phyloP scores from a whole-genome alignment of 2,797 vertebrate species.

The Synanceia verrucosa region DNA sequence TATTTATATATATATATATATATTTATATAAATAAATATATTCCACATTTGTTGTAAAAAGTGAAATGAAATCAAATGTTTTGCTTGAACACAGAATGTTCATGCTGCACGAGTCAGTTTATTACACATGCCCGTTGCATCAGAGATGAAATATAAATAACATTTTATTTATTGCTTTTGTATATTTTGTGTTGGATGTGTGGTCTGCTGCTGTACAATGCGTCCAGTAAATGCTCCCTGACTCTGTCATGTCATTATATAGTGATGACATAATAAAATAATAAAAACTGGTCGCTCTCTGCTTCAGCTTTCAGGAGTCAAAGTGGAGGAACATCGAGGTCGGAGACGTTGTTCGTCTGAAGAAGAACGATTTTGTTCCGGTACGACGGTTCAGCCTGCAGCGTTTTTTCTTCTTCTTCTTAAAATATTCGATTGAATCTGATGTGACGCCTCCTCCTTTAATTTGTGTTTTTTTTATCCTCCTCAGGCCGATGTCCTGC shows the following conservation, averaged over 20 bases:
- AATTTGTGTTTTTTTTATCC: neutral
- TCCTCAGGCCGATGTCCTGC: constrained; percentile 81
- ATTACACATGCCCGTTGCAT: no score
- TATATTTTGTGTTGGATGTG: neutral
- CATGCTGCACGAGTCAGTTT: no score
- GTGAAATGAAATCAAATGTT: no score
- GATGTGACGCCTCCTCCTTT: no score
- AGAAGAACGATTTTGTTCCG: constrained; percentile 85
- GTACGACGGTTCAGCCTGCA: constrained; percentile 53
- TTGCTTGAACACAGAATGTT: no score
- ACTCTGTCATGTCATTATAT: neutral
- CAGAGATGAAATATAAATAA: neutral
- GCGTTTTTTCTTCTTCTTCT: neutral
- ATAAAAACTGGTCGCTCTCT: neutral
- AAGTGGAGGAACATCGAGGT: constrained; percentile 84
- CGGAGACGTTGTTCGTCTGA: constrained; percentile 84
- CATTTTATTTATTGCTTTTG: neutral
- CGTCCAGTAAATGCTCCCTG: neutral
- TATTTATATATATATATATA: no score
- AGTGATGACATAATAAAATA: neutral
- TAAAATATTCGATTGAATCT: no score
- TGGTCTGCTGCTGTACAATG: neutral
- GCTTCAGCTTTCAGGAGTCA: constrained; percentile 75
- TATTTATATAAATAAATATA: no score
- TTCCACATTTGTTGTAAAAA: no score